These are phyloP conservation scores for Scytalopus superciliaris DNA, from an alignment of 2,113 vertebrate genomes.

Conservation along the genomic window DNA sequence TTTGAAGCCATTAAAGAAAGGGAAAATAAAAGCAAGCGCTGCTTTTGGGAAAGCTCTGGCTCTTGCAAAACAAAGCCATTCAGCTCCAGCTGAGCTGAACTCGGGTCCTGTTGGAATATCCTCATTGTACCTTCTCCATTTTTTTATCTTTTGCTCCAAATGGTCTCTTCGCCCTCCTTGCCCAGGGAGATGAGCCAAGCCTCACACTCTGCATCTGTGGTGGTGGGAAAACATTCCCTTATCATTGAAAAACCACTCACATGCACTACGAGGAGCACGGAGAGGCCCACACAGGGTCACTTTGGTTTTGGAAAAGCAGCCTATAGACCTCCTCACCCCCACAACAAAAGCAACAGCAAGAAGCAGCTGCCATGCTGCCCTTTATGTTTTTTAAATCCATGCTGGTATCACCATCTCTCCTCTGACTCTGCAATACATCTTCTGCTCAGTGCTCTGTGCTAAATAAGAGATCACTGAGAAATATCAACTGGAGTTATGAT, in stretches of 20 bases:
- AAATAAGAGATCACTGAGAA: slow-evolving; percentile 57
- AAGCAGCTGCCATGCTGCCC: neutral
- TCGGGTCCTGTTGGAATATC: neutral
- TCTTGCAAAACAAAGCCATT: slow-evolving; percentile 9
- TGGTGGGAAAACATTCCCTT: neutral
- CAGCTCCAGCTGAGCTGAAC: neutral
- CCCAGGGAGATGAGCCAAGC: neutral
- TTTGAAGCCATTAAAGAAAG: neutral
- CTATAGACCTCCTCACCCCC: neutral
- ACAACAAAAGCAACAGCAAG: neutral
- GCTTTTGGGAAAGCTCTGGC: neutral
- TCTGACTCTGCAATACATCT: slow-evolving; percentile 32
- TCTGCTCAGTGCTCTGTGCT: neutral
- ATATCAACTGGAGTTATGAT: slow-evolving; percentile 53
- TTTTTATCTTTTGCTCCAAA: neutral
- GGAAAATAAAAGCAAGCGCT: neutral
- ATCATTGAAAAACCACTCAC: neutral
- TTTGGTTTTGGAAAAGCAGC: neutral
- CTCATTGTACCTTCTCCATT: neutral
- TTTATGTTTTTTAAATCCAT: neutral
- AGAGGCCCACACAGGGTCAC: neutral
- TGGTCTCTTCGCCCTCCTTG: neutral
- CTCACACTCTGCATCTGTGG: rapidly evolving
- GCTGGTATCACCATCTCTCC: neutral
- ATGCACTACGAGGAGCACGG: neutral